Evolutionary conservation across 1,140 invertebrate species (phyloP).

Genomic region (Arctopsyche grandis): DNA sequence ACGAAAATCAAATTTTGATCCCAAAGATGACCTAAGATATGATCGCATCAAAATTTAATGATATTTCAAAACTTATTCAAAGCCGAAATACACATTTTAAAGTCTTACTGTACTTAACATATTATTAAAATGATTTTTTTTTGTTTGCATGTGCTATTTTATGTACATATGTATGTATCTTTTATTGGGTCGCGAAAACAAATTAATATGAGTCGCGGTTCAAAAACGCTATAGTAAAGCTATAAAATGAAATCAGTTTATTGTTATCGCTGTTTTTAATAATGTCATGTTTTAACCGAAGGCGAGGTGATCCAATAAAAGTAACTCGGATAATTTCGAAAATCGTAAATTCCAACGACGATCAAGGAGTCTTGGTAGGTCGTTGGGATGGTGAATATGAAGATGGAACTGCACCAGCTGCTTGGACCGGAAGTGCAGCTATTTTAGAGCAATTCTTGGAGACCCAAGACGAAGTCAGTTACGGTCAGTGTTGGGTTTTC

Average conservation of each 20-base stretch:
- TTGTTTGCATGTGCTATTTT: too few relatives aligned
- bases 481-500: conserved; percentile 96
- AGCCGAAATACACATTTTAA: too few relatives aligned
- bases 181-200: too few relatives aligned
- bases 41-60: too few relatives aligned
- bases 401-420: conserved; percentile 82
- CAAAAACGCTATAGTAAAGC: too few relatives aligned
- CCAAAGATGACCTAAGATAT: too few relatives aligned
- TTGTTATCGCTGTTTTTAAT: background rate
- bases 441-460: conserved; percentile 88
- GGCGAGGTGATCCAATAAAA: conserved; percentile 80
- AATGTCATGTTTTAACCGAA: conserved; percentile 58
- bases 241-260: background rate
- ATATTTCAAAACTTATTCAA: too few relatives aligned
- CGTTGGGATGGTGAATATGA: conserved; percentile 89
- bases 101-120: too few relatives aligned
- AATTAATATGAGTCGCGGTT: too few relatives aligned
- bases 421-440: conserved; percentile 86
- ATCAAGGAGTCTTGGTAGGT: conserved; percentile 85
- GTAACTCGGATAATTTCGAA: conserved; percentile 82
- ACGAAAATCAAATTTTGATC: too few relatives aligned
- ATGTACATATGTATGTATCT: too few relatives aligned
- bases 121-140: too few relatives aligned
- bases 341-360: conserved; percentile 86
- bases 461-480: conserved; percentile 88